Conservation (phyloP, 1,140 invertebrate species). For the Euglossa dilemma region DNA sequence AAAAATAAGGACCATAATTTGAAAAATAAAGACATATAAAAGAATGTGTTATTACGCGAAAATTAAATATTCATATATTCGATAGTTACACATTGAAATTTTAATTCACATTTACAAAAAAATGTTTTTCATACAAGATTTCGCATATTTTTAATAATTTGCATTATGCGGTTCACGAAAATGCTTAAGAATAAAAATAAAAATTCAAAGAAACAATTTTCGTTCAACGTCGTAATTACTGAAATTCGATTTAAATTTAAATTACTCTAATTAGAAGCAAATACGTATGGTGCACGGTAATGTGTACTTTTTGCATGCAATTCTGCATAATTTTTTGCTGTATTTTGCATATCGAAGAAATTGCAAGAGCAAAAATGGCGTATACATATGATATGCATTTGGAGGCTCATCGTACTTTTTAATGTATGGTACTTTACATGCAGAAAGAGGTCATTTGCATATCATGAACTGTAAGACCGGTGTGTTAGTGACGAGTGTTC, state of each 20-base stretch:
- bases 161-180: background rate
- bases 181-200: background rate
- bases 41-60: no score
- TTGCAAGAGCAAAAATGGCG: background rate
- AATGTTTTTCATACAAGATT: background rate
- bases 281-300: background rate
- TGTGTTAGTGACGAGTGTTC: background rate
- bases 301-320: background rate
- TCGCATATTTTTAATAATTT: background rate
- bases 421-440: conserved; percentile 24
- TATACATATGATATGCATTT: conserved; percentile 26
- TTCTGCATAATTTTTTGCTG: conserved; percentile 1
- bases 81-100: no score
- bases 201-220: background rate
- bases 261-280: background rate
- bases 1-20: no score
- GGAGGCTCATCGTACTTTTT: conserved; percentile 20
- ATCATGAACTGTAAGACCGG: background rate
- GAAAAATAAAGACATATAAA: no score
- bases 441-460: conserved; percentile 29
- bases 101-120: no score
- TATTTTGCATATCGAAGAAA: conserved; percentile 29
- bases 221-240: background rate
- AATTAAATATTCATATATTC: no score
- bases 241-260: conserved; percentile 7